Evolutionary conservation across 1,140 invertebrate species (phyloP).

Genomic region (Artemia franciscana): DNA sequence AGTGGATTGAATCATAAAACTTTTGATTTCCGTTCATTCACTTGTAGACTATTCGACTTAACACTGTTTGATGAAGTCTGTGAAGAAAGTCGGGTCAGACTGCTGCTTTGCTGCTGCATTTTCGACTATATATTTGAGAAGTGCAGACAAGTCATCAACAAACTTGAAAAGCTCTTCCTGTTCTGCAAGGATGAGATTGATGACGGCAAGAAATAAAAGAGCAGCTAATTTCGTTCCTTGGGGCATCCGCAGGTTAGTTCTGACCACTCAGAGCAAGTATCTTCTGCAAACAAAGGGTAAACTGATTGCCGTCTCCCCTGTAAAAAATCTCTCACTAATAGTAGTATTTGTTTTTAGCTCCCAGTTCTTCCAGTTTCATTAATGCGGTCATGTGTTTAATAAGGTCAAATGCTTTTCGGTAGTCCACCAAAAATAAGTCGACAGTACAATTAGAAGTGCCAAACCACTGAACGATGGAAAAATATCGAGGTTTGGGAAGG

Average conservation of each 20-base stretch:
- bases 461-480: no score
- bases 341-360: neutral
- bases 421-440: no score
- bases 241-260: neutral
- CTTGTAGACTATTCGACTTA: neutral
- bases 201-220: neutral
- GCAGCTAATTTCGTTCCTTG: neutral
- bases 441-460: no score
- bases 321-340: neutral
- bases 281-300: neutral
- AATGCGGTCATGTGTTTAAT: neutral
- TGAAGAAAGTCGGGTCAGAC: neutral
- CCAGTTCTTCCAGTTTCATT: neutral
- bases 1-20: slow-evolving; percentile 5
- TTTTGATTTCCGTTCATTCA: neutral
- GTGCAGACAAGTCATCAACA: neutral
- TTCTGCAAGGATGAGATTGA: neutral
- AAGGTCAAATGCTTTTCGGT: no score
- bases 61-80: neutral
- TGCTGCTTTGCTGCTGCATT: neutral
- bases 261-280: neutral
- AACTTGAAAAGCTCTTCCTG: neutral
- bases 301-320: neutral
- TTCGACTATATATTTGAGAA: neutral
- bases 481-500: no score